A percentile compares a stretch with the other conserved stretches of the same genome.
phyloP scores from a whole-genome alignment of 1,140 invertebrate genomes.

The Neomicropteryx cornuta region DNA sequence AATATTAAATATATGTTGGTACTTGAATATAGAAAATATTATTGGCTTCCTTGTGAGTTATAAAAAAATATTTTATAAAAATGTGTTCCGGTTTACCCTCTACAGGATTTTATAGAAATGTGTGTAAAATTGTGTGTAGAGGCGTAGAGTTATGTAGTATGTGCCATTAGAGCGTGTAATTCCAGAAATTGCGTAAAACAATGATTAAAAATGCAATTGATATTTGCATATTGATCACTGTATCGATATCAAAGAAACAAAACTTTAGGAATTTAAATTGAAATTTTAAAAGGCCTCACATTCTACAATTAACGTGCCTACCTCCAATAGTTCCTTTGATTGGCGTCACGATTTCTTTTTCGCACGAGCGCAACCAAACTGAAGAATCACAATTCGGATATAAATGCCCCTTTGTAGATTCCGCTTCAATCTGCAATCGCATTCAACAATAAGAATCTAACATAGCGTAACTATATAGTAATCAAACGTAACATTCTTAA shows the following conservation, averaged over 20 bases:
- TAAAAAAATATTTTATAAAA: no score
- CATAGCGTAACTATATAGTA: no score
- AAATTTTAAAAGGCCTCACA: slow-evolving; percentile 3
- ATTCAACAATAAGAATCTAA: no score
- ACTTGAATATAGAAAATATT: no score
- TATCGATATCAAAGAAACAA: neutral
- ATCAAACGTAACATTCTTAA: no score
- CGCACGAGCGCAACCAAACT: slow-evolving; percentile 70
- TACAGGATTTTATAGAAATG: no score
- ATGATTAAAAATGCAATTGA: neutral
- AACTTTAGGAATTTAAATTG: neutral
- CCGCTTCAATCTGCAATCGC: slow-evolving; percentile 2
- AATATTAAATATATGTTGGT: no score
- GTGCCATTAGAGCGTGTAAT: no score
- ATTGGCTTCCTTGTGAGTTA: no score
- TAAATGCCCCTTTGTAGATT: slow-evolving; percentile 16
- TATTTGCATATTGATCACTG: neutral
- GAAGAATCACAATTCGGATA: slow-evolving; percentile 62
- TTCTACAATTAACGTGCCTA: slow-evolving; percentile 13
- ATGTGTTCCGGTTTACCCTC: no score
- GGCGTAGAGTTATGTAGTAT: neutral
- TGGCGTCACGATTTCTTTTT: slow-evolving; percentile 57
- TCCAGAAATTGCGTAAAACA: no score
- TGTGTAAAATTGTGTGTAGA: neutral
- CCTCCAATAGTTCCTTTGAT: slow-evolving; percentile 49